These are phyloP conservation scores for Otis tarda DNA, from an alignment of 2,113 vertebrate genomes.

Conservation along the genomic window DNA sequence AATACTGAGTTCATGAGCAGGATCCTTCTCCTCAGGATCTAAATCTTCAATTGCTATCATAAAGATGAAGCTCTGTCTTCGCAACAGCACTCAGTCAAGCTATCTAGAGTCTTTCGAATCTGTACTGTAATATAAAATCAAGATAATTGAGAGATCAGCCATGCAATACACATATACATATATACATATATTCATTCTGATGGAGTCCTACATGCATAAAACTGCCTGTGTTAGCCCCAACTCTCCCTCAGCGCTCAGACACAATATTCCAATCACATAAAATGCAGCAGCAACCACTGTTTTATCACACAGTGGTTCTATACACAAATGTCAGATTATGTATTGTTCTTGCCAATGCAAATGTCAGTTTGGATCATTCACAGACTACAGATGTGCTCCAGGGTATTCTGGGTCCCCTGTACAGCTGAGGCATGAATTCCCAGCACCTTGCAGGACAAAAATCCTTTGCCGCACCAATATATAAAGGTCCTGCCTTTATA, in stretches of 20 bases:
- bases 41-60: neutral
- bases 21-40: neutral
- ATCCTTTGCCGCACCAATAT: neutral
- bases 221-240: neutral
- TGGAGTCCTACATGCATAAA: neutral
- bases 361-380: neutral
- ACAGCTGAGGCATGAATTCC: neutral
- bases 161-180: neutral
- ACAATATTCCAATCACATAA: neutral
- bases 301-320: neutral
- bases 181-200: neutral
- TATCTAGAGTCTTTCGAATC: neutral
- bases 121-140: neutral
- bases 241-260: neutral
- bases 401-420: neutral
- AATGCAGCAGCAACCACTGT: neutral
- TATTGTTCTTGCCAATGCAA: slow-evolving; percentile 23
- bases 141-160: neutral
- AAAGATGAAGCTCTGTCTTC: neutral
- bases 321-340: slow-evolving; percentile 26
- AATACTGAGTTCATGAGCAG: neutral
- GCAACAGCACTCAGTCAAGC: neutral
- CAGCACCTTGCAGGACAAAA: neutral
- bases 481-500: neutral
- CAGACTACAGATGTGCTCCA: neutral